A percentile compares a stretch with the other conserved stretches of the same genome.
These are phyloP conservation scores for Deroptyus accipitrinus DNA, from an alignment of 2,113 vertebrate species.

Conservation along the genomic window DNA sequence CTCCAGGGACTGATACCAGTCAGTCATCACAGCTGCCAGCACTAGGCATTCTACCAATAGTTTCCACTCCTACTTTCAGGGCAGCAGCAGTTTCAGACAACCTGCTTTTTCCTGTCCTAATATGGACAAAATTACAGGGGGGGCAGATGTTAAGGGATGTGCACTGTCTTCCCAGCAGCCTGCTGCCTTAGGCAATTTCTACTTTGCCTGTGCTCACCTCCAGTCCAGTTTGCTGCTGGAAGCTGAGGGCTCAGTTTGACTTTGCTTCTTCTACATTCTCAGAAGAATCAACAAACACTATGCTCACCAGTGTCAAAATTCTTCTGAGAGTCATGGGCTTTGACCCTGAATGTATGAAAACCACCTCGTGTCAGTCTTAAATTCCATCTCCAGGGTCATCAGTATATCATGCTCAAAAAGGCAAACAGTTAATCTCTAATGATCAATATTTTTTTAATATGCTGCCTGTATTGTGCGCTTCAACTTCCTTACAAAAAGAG, in stretches of 20 bases:
- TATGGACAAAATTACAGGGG: not conserved
- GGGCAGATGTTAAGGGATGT: not conserved
- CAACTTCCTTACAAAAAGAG: not conserved
- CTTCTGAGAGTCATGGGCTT: not conserved
- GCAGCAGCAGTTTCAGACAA: constrained; percentile 34
- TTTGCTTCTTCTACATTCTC: not conserved
- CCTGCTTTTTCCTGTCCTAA: constrained; percentile 29
- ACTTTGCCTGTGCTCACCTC: not conserved
- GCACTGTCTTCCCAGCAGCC: not conserved
- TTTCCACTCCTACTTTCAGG: constrained; percentile 45
- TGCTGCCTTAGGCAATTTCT: not conserved
- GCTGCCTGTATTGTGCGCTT: not conserved
- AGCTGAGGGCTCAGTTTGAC: not conserved
- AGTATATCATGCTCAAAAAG: not conserved
- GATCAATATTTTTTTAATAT: not conserved
- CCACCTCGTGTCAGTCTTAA: not conserved
- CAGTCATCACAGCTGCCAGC: constrained; percentile 45
- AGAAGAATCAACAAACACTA: not conserved
- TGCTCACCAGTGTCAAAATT: not conserved
- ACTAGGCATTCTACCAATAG: constrained; percentile 60
- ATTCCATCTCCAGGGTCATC: not conserved
- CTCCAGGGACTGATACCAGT: constrained; percentile 32
- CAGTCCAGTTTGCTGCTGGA: not conserved
- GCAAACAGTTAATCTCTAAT: not conserved
- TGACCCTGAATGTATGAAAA: not conserved